Conservation (phyloP, 2,797 vertebrate species). For the Sphenodon punctatus region DNA sequence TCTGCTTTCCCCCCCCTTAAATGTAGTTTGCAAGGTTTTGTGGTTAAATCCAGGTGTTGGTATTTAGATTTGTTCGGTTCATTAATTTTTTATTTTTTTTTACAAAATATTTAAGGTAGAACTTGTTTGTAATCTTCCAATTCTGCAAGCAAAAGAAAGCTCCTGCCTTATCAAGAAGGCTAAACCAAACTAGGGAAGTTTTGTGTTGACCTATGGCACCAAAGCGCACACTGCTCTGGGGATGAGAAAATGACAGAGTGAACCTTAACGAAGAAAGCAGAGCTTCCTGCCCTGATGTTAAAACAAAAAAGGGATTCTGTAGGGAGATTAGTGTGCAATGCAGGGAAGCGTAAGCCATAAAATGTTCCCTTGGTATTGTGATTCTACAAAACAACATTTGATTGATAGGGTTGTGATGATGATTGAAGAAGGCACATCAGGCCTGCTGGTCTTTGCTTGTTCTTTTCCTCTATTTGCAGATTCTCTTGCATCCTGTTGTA, state of each 20-base stretch:
- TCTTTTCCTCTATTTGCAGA: slow-evolving; percentile 90
- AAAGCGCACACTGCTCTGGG: slow-evolving; percentile 74
- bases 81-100: background rate
- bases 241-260: slow-evolving; percentile 82
- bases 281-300: slow-evolving; percentile 52
- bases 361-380: slow-evolving; percentile 86
- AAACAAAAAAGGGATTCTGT: slow-evolving; percentile 75
- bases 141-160: background rate
- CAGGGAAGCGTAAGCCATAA: slow-evolving; percentile 87
- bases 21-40: background rate
- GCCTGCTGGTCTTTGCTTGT: slow-evolving; percentile 89
- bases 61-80: background rate
- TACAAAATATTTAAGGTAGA: background rate
- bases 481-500: slow-evolving; percentile 96
- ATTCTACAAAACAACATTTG: slow-evolving; percentile 82
- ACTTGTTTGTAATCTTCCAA: background rate
- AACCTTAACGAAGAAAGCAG: slow-evolving; percentile 72
- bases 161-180: background rate
- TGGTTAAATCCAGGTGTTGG: slow-evolving; percentile 1
- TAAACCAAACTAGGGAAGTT: background rate
- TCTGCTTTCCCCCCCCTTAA: too few relatives aligned
- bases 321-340: slow-evolving; percentile 77
- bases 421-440: slow-evolving; percentile 85
- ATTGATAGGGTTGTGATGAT: slow-evolving; percentile 88
- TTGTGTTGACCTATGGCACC: background rate